Evolutionary conservation across 2,797 vertebrate genomes (phyloP).

Genomic region (Hapalemur alaotrensis): DNA sequence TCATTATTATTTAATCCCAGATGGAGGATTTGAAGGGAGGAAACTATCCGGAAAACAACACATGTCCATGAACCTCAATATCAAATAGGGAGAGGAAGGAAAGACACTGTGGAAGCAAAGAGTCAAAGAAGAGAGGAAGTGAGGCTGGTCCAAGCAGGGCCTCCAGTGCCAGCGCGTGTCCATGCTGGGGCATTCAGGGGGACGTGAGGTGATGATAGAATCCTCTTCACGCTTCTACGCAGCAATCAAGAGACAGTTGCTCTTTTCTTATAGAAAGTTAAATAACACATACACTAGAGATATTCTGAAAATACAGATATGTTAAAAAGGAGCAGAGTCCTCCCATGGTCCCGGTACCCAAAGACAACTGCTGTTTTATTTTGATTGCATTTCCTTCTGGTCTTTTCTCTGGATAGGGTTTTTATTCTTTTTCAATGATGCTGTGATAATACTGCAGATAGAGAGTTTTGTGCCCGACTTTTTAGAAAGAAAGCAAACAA

Average conservation of each 20-base stretch:
- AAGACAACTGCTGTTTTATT: too few species aligned
- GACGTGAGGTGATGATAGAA: fast-evolving
- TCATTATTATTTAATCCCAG: background rate
- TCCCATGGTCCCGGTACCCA: background rate
- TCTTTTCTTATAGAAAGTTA: background rate
- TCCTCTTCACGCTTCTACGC: background rate
- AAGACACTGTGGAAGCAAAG: background rate
- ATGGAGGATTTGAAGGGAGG: background rate
- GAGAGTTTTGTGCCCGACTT: background rate
- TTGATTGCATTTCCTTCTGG: too few species aligned
- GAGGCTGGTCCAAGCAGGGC: background rate
- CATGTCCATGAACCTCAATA: background rate
- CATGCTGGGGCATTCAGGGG: fast-evolving
- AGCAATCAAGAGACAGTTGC: background rate
- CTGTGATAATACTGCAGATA: background rate
- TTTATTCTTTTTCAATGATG: background rate
- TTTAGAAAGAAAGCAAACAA: background rate
- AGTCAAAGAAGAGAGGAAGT: background rate
- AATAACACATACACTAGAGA: background rate
- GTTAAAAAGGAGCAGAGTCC: background rate
- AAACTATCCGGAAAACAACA: background rate
- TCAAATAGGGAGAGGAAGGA: background rate
- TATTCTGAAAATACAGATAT: background rate
- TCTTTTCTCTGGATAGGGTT: background rate
- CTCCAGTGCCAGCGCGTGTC: fast-evolving